Evolutionary conservation across 1,140 invertebrate genomes (phyloP), one percentile per base, ranked within the genome.

Genomic region (Magallana gigas): DNA sequence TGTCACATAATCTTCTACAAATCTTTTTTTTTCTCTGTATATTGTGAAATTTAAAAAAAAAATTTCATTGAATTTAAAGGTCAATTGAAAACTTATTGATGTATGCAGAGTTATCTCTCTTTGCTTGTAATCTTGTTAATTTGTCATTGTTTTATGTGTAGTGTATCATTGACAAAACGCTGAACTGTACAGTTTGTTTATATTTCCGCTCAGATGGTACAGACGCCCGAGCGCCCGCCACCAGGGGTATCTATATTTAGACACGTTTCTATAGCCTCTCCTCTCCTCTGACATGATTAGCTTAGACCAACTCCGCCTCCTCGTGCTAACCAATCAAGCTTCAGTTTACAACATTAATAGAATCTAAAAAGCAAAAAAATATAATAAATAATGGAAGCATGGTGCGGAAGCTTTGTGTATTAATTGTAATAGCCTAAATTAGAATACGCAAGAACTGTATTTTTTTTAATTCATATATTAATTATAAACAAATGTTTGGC

Each of bases 91-190:
- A 62, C 14, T 16, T 62, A 11, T 62, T 12, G 6, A 16, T 16
- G 5, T 62, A 71, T 71, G 18, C 68, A 71, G 68, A 71, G 68
- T 76, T 76, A 76, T 36, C 68, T 76, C 23, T 76, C 68, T 76
- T 76, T 76, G 68, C 23, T 76, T 76, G 68, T 76, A 12, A 29
- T 29, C 60, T 11, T n/a, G 14, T 16, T 12, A n/a, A 16, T 48
- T 48, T 48, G 36, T 48, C 36, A 48, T 48, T 48, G 36, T 48
- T 48, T 48, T 48, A 48, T 48, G 36, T 4, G 36, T 48, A 48
- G 36, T 48, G 36, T 48, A 5, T 48, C 36, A 48, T 48, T 48
- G 36, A 48, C 5, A 23, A 23, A 23, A 1, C n/a, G n/a, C 60
- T 62, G 60, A 16, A 23, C 23, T 23, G 14, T n/a, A 18, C n/a